Evolutionary conservation across 2,797 vertebrate genomes (phyloP), one percentile per base, ranked within the genome.

Genomic region (Muscicapa comitata): DNA sequence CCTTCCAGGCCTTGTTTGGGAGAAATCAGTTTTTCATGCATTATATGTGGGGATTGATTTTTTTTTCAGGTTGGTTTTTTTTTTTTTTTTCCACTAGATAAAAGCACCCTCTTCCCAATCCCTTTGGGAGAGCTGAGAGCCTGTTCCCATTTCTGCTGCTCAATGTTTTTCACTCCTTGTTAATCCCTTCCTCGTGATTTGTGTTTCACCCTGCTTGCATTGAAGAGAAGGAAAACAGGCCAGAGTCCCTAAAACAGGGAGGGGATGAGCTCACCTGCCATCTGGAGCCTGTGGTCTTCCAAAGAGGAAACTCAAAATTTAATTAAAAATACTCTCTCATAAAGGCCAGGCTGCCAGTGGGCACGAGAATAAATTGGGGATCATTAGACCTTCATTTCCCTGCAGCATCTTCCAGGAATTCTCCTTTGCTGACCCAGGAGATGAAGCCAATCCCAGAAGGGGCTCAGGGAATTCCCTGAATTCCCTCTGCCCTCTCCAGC

Each of bases 181-280:
- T 77, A 74, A 67, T 90, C 53, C 77, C 38, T 76, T 91, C 59
- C 43, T 50, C 13, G 17, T 59, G 28, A 6, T 23, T 61, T 77
- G 61, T 59, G 62, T 25, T 63, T 86, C 58, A 5, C 59, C 61
- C 75, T 50, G 80, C 78, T 45, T 40, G 85, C 63, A 14, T 8
- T 67, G 71, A 31, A 57, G 86, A 83, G 40, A 53, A 80, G 59
- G 57, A 76, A 66, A 75, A 31, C 7, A 51, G 90, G 82, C 88
- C 94, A 91, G 77, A 88, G 42, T 26, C 62, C 58, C 40, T 40
- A 5, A 48, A 35, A 42, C 2, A 3, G 51, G 25, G 54, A 92
- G 62, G 94, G 82, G 95, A 93, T 86, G 94, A 96, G 77, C 84
- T 91, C 91, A 86, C 82, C 87, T 63, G 75, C 86, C 78, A 91